A percentile compares a stretch with the other conserved stretches of the same genome.
Conservation (phyloP, 2,797 vertebrate species). For the Gallirallus australis region DNA sequence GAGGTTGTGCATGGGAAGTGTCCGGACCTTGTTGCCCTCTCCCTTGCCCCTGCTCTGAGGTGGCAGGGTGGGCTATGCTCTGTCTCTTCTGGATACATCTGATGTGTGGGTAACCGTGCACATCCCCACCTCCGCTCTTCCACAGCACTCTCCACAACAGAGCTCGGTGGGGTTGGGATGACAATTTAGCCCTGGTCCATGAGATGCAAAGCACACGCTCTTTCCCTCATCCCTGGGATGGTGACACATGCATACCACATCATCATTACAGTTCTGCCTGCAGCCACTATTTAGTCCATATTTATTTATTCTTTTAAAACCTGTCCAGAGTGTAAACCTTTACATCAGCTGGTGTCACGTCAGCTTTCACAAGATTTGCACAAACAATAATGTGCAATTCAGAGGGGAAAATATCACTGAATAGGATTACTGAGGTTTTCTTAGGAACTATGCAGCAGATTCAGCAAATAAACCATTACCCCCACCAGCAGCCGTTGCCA, state of each 20-base stretch:
- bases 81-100: neutral
- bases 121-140: neutral
- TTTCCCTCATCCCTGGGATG: neutral
- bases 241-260: neutral
- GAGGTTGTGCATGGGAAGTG: neutral
- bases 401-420: neutral
- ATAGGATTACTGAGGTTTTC: neutral
- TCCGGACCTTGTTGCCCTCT: neutral
- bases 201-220: neutral
- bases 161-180: accelerated
- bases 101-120: accelerated
- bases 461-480: neutral
- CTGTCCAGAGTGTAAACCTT: neutral
- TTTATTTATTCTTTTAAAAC: neutral
- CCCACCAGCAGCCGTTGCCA: neutral
- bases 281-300: neutral
- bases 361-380: neutral
- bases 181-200: neutral
- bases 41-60: neutral
- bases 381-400: neutral
- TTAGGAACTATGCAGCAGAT: neutral
- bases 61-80: neutral
- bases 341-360: neutral
- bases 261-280: neutral
- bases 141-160: accelerated